Base-by-base conservation (phyloP, 2,113 vertebrate species). In the Cyanoramphus novaezelandiae region DNA sequence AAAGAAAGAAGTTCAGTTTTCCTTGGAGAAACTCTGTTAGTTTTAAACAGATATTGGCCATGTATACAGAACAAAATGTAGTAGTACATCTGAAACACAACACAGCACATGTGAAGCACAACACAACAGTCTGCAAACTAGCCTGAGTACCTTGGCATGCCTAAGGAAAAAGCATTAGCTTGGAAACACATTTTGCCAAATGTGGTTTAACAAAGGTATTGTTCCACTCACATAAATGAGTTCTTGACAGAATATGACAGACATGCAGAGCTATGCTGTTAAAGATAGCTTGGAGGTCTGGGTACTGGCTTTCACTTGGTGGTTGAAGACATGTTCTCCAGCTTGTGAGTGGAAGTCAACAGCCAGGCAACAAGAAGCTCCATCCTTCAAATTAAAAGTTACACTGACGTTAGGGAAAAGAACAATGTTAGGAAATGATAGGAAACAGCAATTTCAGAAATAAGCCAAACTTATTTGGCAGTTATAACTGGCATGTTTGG, bases 361-460 rank as follows among this genome's bases (percentile, higher is more conserved):
- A 43, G 17, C 14, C 23, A 62, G 35, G 47, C 35, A 44, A 27
- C 0, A 6, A 67, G 47, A 55, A 90, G 9, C 4, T 13, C n/a
- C 82, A 59, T 15, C 10, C 24, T 71, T 60, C 31, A 53, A 57
- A 41, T 27, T 57, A 53, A 46, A 68, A 39, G 6, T n/a, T 63
- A 17, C 14, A 8, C 4, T 35, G 5, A 31, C 10, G 18, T 14
- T 21, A 55, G 16, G 13, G 4, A 15, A 18, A 35, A 53, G 43
- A 10, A 4, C 9, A 28, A 13, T 23, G 11, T 17, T 8, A 69
- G 15, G 23, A 74, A 70, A 63, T 65, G 0, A 28, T 3, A 27
- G 19, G 62, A 65, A 82, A 23, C 46, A 70, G 2, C 10, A n/a
- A 10, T 49, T 88, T 24, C 39, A 68, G 17, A 39, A 63, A 35